phyloP scores from a whole-genome alignment of 2,888 invertebrate genomes.

The Polydrusus tereticollis region DNA sequence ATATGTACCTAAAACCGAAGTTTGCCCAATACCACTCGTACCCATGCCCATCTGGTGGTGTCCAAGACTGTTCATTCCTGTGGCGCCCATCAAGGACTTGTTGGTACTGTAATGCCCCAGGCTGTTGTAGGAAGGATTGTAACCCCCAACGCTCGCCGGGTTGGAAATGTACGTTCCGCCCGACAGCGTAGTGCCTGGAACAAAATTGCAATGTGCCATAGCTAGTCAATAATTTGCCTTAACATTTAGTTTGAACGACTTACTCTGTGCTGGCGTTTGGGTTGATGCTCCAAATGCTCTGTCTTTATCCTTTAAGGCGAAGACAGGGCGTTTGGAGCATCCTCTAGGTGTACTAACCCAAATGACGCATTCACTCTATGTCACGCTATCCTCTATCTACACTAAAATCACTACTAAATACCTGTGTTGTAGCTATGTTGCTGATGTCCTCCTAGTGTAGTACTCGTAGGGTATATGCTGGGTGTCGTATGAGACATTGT shows the following conservation, averaged over 20 bases:
- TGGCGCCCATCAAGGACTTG: slow-evolving; percentile 55
- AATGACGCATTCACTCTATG: too few species aligned
- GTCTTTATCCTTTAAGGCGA: neutral
- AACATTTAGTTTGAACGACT: too few species aligned
- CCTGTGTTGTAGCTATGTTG: slow-evolving; percentile 47
- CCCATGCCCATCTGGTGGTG: slow-evolving; percentile 56
- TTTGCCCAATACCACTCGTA: slow-evolving; percentile 57
- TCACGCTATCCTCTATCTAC: neutral
- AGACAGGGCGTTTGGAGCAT: too few species aligned
- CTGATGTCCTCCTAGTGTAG: slow-evolving; percentile 64
- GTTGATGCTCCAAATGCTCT: too few species aligned
- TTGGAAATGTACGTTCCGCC: slow-evolving; percentile 57
- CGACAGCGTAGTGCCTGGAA: slow-evolving; percentile 53
- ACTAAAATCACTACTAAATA: slow-evolving; percentile 25
- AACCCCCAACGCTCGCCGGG: slow-evolving; percentile 54
- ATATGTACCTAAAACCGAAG: slow-evolving; percentile 56
- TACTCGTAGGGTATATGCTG: slow-evolving; percentile 70
- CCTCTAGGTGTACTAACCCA: too few species aligned
- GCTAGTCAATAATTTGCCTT: too few species aligned
- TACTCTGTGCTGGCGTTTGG: too few species aligned
- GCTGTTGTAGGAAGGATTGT: slow-evolving; percentile 62
- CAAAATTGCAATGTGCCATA: neutral
- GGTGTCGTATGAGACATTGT: slow-evolving; percentile 68
- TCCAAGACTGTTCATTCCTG: slow-evolving; percentile 53
- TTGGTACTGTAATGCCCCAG: slow-evolving; percentile 60